Conservation (phyloP, 2,113 vertebrate species). For the Tachysurus vachellii region DNA sequence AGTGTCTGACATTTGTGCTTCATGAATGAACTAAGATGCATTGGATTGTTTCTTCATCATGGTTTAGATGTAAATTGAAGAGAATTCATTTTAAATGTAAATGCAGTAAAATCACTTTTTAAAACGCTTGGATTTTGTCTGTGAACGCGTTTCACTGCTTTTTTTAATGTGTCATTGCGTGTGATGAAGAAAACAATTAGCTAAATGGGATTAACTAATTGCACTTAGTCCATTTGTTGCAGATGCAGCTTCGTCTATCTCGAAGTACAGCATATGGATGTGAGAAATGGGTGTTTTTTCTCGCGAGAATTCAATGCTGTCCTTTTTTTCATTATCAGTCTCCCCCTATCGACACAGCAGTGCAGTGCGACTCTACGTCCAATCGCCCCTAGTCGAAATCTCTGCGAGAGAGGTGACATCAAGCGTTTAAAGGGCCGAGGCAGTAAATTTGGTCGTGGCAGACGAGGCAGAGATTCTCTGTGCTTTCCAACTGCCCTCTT, state of each 20-base stretch:
- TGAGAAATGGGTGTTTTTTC: constrained; percentile 41
- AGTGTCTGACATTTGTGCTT: not conserved
- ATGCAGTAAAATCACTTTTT: not conserved
- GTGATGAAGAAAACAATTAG: not conserved
- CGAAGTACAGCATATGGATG: not conserved
- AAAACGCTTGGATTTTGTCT: not conserved
- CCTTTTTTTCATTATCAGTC: constrained; percentile 52
- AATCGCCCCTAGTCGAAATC: not conserved
- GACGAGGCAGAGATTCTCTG: constrained; percentile 32
- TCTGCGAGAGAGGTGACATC: constrained; percentile 36
- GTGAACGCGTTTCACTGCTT: not conserved
- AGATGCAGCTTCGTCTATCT: not conserved
- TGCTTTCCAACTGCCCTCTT: not conserved
- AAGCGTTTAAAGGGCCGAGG: constrained; percentile 36
- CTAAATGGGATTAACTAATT: not conserved
- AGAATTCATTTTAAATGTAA: not conserved
- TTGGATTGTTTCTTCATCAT: not conserved
- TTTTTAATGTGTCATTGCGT: not conserved
- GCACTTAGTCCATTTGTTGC: not conserved
- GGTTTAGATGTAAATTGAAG: not conserved
- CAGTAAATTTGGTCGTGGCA: constrained; percentile 28
- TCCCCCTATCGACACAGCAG: constrained; percentile 49
- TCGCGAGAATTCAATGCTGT: constrained; percentile 57
- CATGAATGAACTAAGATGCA: not conserved
- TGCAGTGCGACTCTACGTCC: constrained; percentile 14